Percentiles rank a stretch among this genome's conserved stretches.
These are phyloP conservation scores for Peromyscus nudipes DNA, from an alignment of 2,797 vertebrate species.

Conservation along the genomic window DNA sequence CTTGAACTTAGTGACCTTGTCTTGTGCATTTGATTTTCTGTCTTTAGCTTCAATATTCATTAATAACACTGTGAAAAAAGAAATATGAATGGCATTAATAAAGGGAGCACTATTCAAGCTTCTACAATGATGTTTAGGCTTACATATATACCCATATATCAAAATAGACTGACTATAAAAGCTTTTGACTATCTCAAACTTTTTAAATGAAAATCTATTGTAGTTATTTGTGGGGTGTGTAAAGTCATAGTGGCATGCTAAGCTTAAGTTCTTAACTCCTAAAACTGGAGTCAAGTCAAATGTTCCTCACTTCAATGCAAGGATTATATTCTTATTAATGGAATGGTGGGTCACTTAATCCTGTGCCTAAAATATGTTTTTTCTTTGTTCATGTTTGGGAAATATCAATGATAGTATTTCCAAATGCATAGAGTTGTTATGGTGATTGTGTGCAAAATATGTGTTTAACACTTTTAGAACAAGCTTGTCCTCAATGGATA, in stretches of 20 bases:
- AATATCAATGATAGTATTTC: not conserved
- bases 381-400: not conserved
- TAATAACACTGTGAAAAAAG: conserved; percentile 57
- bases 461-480: not conserved
- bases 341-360: conserved; percentile 10
- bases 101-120: conserved; percentile 63
- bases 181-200: not conserved
- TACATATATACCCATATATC: not conserved
- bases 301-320: not conserved
- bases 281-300: not conserved
- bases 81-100: conserved; percentile 72
- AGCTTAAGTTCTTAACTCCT: not conserved
- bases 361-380: not conserved
- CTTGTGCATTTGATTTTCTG: conserved; percentile 71
- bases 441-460: not conserved
- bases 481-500: not conserved
- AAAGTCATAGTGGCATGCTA: not conserved
- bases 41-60: conserved; percentile 70
- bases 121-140: conserved; percentile 55
- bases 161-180: not conserved
- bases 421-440: not conserved
- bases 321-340: not conserved
- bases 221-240: not conserved
- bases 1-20: conserved; percentile 67
- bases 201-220: not conserved